Conservation (phyloP, 2,888 invertebrate genomes). For the Polyommatus icarus region DNA sequence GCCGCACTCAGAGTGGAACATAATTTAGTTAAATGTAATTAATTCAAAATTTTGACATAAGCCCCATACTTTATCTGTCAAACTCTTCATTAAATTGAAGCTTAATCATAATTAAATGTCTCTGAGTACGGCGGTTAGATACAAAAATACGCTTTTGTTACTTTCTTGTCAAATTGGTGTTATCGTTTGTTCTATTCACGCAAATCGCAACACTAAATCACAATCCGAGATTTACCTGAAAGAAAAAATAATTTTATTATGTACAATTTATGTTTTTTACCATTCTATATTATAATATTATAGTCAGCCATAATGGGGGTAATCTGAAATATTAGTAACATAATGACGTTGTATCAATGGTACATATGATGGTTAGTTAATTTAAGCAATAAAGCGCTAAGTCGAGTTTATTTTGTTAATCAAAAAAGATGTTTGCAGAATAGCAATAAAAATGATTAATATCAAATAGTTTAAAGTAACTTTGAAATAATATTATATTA, state of each 20-base stretch:
- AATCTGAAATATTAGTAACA: neutral
- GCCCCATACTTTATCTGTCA: too few relatives aligned
- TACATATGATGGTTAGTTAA: neutral
- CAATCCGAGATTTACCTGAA: slow-evolving; percentile 13
- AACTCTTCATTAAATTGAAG: too few relatives aligned
- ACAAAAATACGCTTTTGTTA: slow-evolving; percentile 20
- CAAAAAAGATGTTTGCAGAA: neutral
- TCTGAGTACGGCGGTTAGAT: too few relatives aligned
- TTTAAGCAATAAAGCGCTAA: neutral
- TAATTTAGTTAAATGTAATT: too few relatives aligned
- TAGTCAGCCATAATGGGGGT: neutral
- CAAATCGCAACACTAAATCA: slow-evolving; percentile 1
- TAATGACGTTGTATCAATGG: neutral
- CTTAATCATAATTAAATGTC: too few relatives aligned
- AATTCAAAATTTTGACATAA: too few relatives aligned
- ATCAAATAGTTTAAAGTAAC: neutral
- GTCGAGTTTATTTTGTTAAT: neutral
- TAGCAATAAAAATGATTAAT: neutral
- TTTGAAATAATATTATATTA: neutral
- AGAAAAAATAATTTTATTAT: slow-evolving; percentile 24
- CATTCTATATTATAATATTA: neutral
- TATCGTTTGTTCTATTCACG: slow-evolving; percentile 26
- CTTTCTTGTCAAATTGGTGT: slow-evolving; percentile 7
- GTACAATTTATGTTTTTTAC: neutral
- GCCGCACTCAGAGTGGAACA: too few relatives aligned